phyloP scores from a whole-genome alignment of 2,113 vertebrate species.

The Oryzias celebensis region DNA sequence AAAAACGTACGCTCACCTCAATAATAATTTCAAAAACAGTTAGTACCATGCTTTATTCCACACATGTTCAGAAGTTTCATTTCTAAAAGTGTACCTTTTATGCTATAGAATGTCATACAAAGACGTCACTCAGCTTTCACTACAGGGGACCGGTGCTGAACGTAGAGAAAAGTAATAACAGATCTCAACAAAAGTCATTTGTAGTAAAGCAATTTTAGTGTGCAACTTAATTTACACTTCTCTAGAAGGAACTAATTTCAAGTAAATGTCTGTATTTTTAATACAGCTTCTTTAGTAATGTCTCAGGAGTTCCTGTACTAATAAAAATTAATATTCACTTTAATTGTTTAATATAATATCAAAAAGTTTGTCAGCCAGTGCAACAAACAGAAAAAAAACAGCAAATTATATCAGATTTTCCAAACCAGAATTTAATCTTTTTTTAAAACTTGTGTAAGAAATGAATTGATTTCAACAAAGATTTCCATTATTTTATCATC shows the following conservation, averaged over 20 bases:
- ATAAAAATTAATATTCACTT: constrained; percentile 4
- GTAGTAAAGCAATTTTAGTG: constrained; percentile 50
- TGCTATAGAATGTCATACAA: constrained; percentile 18
- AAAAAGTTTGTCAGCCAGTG: constrained; percentile 8
- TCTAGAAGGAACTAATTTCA: constrained; percentile 21
- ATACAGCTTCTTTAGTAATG: not conserved
- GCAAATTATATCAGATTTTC: constrained; percentile 21
- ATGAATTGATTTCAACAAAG: constrained; percentile 10
- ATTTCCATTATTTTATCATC: not conserved
- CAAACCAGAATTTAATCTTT: constrained; percentile 8
- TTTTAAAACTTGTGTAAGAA: constrained; percentile 5
- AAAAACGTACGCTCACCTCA: too few relatives aligned
- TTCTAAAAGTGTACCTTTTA: constrained; percentile 18
- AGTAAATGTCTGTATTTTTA: not conserved
- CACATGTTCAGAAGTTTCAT: constrained; percentile 7
- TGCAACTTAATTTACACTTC: constrained; percentile 12
- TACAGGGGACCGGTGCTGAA: constrained; percentile 64
- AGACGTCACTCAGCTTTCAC: constrained; percentile 34
- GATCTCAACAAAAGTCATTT: constrained; percentile 60
- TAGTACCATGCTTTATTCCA: not conserved
- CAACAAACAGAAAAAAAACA: constrained; percentile 20
- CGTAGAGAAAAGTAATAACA: constrained; percentile 57
- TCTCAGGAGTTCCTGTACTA: not conserved
- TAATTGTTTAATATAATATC: constrained; percentile 25
- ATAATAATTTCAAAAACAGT: too few relatives aligned